phyloP scores from a whole-genome alignment of 1,140 invertebrate genomes.

The Magallana ariakensis region DNA sequence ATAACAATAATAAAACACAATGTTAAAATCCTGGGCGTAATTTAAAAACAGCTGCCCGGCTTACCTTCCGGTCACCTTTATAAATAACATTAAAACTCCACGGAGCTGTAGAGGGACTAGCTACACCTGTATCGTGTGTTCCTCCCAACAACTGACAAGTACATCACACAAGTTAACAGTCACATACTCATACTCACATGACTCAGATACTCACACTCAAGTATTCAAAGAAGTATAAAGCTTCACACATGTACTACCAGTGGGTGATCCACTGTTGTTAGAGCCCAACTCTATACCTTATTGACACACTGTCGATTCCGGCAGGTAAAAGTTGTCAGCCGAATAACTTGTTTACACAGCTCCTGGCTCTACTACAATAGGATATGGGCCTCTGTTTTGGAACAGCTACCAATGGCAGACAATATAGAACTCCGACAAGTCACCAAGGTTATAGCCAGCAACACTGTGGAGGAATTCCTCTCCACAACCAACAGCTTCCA shows the following conservation, averaged over 20 bases:
- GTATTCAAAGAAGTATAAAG: not conserved
- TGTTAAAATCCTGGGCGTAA: not conserved
- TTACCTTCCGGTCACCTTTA: not conserved
- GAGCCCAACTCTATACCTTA: not conserved
- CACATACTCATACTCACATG: conserved; percentile 14
- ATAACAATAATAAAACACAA: conserved; percentile 31
- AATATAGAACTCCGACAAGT: not conserved
- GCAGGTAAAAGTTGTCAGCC: conserved; percentile 26
- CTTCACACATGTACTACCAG: not conserved
- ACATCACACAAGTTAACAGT: not conserved
- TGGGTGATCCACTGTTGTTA: not conserved
- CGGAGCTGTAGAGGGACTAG: not conserved
- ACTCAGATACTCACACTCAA: conserved; percentile 2
- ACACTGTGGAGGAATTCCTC: not conserved
- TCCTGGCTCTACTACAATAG: not conserved
- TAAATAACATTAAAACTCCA: conserved; percentile 28
- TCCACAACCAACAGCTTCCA: not conserved
- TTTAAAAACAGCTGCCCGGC: not conserved
- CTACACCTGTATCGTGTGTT: not conserved
- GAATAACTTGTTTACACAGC: conserved; percentile 31
- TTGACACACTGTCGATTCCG: not conserved
- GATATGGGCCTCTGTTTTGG: not conserved
- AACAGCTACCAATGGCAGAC: not conserved
- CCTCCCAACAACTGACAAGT: not conserved
- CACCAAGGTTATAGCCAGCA: not conserved